Conservation (phyloP, 2,113 vertebrate species). For the Anarrhichthys ocellatus region DNA sequence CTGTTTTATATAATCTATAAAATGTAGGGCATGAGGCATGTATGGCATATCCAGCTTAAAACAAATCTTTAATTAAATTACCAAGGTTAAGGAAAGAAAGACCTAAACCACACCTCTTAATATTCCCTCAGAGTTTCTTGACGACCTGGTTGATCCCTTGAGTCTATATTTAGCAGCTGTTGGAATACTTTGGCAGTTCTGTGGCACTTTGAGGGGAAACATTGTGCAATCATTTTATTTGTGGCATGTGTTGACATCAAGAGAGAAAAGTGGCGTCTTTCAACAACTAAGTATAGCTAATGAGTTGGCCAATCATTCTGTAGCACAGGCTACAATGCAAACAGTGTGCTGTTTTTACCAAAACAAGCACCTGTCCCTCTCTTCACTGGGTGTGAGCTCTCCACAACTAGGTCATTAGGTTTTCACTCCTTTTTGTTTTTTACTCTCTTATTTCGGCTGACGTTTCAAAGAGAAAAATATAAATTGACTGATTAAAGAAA, state of each 20-base stretch:
- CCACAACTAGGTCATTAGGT: background rate
- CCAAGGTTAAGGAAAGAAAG: background rate
- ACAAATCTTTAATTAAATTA: background rate
- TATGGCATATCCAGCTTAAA: background rate
- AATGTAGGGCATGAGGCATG: background rate
- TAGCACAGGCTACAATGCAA: conserved; percentile 1
- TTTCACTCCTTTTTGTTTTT: background rate
- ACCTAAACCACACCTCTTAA: background rate
- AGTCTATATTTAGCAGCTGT: background rate
- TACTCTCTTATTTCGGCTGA: background rate
- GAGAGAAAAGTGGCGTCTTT: background rate
- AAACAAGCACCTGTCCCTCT: conserved; percentile 1
- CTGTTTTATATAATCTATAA: background rate
- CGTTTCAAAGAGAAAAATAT: background rate
- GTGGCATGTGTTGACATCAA: background rate
- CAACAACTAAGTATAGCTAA: background rate
- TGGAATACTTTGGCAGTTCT: background rate
- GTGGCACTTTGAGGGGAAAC: background rate
- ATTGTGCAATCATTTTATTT: conserved; percentile 7
- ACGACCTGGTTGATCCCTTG: background rate
- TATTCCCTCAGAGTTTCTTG: background rate
- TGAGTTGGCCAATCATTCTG: background rate
- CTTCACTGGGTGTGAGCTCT: background rate
- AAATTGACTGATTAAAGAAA: background rate
- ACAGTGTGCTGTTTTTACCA: conserved; percentile 5